Base-by-base conservation (phyloP, 92 coral and sea anemone species). In the Parazoanthus atlanticus region DNA sequence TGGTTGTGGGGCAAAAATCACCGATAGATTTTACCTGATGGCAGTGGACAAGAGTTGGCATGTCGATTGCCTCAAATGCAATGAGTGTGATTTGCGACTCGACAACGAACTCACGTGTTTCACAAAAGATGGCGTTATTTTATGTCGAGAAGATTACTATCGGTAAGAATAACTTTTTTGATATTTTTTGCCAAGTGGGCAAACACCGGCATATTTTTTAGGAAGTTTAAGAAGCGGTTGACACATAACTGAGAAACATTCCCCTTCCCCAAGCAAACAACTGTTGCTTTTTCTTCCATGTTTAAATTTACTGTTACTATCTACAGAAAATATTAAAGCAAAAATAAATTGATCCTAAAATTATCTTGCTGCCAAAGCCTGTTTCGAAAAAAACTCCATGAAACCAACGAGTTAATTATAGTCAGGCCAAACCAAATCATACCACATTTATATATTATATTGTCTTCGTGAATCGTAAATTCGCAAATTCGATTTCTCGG, bases 11-110 rank as follows among this genome's bases (percentile, higher is more conserved):
- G 80, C 90, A 7, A 82, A 90, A 73, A 97, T 97, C 78, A 89
- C 88, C 36, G 99, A 97, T 74, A 96, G 98, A 46, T 97, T 91
- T 78, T 97, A 94, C 91, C 75, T 97, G 74, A 87, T 97, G 94
- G 99, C 98, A 28, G 98, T 96, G 16, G 98, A 95, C 41, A 88
- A 92, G 34, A 92, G 92, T 52, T 97, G 99, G 99, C 99, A 97
- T 38, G 90, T 90, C 0, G 96, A 97, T 70, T 97, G 99, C 80
- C 81, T 97, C 85, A 97, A 95, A 86, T 97, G 99, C 90, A 93
- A 88, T 70, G 98, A 97, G 79, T 97, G 99, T 64, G 93, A 92
- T 52, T 79, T 91, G 23, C 90, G 95, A 25, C 96, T 97, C 46
- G 98, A 95, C 85, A 94, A 93, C 89, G 99, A 97, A 66, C 91